Base-by-base conservation (phyloP, 1,140 invertebrate genomes). In the Ostrea edulis region DNA sequence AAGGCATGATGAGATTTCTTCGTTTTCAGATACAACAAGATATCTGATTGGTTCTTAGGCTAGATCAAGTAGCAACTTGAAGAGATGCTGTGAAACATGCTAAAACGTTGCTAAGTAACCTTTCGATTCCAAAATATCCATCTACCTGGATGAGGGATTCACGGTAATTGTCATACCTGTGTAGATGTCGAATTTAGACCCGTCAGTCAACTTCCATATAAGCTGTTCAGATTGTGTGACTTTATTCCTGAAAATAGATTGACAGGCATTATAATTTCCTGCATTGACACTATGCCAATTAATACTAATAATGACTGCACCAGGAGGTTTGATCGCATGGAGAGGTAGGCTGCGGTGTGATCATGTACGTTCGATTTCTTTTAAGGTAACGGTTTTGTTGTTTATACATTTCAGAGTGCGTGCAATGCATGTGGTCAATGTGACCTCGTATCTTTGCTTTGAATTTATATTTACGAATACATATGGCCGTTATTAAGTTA, bases 1-100 rank as follows among this genome's bases (percentile, higher is more conserved):
- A 87, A 54, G 89, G 89, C 89, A 89, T 89, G 83, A 54, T 81
- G 81, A 82, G 44, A 51, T 58, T 84, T 85, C 51, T 77, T 53
- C 88, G 85, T 81, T 86, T 82, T 81, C 54, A 77, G 51, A 54
- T 89, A 71, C 84, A 87, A 84, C 68, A 54, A 85, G 65, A 54
- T 87, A 35, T 87, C 86, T 89, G 86, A 86, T 86, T 58, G 86
- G 88, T 83, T 52, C 8, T 77, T 25, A 29, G 68, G 68, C 25
- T 77, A 77, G 29, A 77, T 77, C 68, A 77, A 77, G 68, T 35
- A 17, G 68, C 29, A 77, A 29, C 68, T 77, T 35, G 68, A 77
- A 35, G 25, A 77, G 68, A 77, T 77, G 68, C 68, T 77, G 68
- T 77, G 68, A 77, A 77, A 77, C 68, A 77, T 77, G 68, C 68